These are phyloP conservation scores for Drepana arcuata DNA, from an alignment of 1,140 invertebrate genomes.

Conservation along the genomic window DNA sequence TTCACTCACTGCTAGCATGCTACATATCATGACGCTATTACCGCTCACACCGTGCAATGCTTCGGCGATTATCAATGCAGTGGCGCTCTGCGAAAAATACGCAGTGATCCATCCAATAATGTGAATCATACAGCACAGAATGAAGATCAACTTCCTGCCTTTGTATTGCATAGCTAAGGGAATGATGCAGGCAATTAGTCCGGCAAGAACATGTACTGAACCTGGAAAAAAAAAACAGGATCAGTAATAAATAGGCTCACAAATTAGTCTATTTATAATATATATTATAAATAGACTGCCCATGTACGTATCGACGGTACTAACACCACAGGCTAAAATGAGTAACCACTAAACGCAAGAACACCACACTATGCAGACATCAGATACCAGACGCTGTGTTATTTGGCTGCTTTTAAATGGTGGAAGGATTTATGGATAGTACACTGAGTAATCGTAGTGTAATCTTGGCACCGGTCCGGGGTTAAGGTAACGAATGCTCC, in stretches of 20 bases:
- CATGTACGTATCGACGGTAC: too few species aligned
- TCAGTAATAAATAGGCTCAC: neutral
- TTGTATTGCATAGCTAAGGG: slow-evolving; percentile 5
- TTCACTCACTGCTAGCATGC: slow-evolving; percentile 3
- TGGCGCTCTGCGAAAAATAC: neutral
- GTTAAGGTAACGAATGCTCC: too few species aligned
- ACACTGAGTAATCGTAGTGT: too few species aligned
- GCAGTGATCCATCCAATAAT: slow-evolving; percentile 1
- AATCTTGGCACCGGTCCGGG: too few species aligned
- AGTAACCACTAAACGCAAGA: too few species aligned
- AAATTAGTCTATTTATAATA: neutral
- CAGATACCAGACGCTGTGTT: too few species aligned
- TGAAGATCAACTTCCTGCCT: slow-evolving; percentile 3
- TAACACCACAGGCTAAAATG: too few species aligned
- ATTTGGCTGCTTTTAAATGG: too few species aligned
- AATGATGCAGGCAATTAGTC: slow-evolving; percentile 1
- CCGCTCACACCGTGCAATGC: neutral
- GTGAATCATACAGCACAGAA: neutral
- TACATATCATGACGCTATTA: slow-evolving; percentile 1
- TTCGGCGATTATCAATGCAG: neutral
- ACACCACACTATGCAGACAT: too few species aligned
- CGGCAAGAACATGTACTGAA: slow-evolving; percentile 3
- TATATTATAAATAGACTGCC: neutral
- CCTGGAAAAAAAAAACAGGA: slow-evolving; percentile 1
- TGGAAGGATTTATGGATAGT: too few species aligned